These are phyloP conservation scores for Anneissia japonica DNA, from an alignment of 35 echinoderm and acorn worm species.

Conservation along the genomic window DNA sequence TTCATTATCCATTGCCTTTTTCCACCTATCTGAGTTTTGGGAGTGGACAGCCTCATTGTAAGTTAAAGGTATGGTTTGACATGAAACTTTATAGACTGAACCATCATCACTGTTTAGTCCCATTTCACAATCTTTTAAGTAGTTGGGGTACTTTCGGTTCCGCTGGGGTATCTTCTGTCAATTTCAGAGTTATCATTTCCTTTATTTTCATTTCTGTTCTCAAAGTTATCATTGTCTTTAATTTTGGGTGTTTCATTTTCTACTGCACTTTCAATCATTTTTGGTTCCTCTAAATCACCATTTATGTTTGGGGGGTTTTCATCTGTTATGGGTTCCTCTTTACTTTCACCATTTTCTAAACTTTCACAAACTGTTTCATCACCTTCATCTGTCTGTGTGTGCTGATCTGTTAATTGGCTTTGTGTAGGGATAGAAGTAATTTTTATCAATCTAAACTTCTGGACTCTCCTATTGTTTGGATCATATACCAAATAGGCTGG, in stretches of 20 bases:
- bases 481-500: too few species aligned
- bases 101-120: neutral
- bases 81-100: neutral
- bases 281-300: too few species aligned
- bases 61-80: neutral
- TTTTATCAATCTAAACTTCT: neutral
- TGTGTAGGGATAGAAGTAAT: neutral
- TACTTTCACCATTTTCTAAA: neutral
- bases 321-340: too few species aligned
- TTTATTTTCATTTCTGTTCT: too few species aligned
- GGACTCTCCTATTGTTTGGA: neutral
- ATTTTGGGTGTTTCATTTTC: too few species aligned
- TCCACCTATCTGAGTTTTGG: neutral
- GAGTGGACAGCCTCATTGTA: neutral
- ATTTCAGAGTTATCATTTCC: neutral
- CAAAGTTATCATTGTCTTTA: too few species aligned
- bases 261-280: too few species aligned
- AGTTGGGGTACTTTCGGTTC: neutral
- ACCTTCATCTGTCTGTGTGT: neutral
- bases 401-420: neutral
- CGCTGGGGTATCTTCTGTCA: too few species aligned
- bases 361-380: neutral
- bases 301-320: too few species aligned
- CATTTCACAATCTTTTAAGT: neutral
- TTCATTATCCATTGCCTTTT: neutral